Evolutionary conservation across 2,888 invertebrate species (phyloP).

Genomic region (Epirrhoe tristata): DNA sequence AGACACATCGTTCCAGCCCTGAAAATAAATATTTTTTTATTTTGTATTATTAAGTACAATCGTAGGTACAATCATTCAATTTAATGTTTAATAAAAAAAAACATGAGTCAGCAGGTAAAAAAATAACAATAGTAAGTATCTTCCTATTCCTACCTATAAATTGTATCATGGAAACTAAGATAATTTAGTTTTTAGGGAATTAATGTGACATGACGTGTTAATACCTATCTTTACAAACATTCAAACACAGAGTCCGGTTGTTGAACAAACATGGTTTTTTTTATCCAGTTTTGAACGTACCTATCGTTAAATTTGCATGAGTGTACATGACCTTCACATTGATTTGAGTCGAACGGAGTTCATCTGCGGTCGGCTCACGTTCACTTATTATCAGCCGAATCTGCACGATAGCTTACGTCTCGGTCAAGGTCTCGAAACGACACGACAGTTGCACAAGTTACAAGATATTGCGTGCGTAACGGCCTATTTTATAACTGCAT

Average conservation of each 20-base stretch:
- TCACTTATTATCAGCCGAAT: constrained; percentile 18
- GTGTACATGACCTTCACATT: constrained; percentile 32
- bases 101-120: too few species aligned
- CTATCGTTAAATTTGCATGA: neutral
- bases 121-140: too few species aligned
- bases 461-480: constrained; percentile 26
- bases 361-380: constrained; percentile 16
- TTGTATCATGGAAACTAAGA: too few species aligned
- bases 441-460: constrained; percentile 23
- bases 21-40: constrained; percentile 36
- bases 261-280: too few species aligned
- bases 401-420: constrained; percentile 12
- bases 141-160: too few species aligned
- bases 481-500: constrained; percentile 10
- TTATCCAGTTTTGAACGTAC: neutral
- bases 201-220: too few species aligned
- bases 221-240: too few species aligned
- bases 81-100: too few species aligned
- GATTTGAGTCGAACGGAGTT: constrained; percentile 12
- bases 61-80: too few species aligned
- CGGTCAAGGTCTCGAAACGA: constrained; percentile 13
- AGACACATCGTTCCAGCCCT: constrained; percentile 97
- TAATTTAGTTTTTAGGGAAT: too few species aligned
- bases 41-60: too few species aligned
- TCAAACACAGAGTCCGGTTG: too few species aligned